Conservation (phyloP, 2,888 invertebrate species). For the Ischnura elegans region DNA sequence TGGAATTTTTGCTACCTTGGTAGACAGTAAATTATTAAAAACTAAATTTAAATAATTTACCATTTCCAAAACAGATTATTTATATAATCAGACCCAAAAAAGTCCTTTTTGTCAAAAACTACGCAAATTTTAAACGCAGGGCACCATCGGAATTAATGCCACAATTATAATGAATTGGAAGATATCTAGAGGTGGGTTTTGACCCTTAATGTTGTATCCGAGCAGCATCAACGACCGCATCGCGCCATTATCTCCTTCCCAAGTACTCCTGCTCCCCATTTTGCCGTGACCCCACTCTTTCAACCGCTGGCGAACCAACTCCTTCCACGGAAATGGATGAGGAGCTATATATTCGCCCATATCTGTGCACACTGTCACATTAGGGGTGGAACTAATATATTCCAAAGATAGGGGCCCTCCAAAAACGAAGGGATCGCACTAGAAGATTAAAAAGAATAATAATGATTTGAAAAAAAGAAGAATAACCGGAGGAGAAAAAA, state of each 20-base stretch:
- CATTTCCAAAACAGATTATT: too few species aligned
- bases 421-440: neutral
- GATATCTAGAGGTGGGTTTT: neutral
- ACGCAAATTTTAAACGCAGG: too few species aligned
- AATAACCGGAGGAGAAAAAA: neutral
- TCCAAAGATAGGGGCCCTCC: neutral
- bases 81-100: too few species aligned
- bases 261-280: neutral
- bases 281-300: neutral
- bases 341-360: constrained; percentile 38
- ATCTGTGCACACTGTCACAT: constrained; percentile 40
- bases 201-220: neutral
- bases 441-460: constrained; percentile 36
- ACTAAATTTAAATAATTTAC: too few species aligned
- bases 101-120: too few species aligned
- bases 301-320: neutral
- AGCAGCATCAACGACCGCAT: neutral
- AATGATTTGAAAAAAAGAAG: neutral
- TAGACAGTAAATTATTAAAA: too few species aligned
- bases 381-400: constrained; percentile 20
- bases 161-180: neutral
- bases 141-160: too few species aligned
- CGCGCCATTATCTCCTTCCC: neutral
- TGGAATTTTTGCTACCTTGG: too few species aligned
- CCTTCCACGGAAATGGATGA: constrained; percentile 1